These are phyloP conservation scores for Apeira syringaria DNA, from an alignment of 2,888 invertebrate species.

Conservation along the genomic window DNA sequence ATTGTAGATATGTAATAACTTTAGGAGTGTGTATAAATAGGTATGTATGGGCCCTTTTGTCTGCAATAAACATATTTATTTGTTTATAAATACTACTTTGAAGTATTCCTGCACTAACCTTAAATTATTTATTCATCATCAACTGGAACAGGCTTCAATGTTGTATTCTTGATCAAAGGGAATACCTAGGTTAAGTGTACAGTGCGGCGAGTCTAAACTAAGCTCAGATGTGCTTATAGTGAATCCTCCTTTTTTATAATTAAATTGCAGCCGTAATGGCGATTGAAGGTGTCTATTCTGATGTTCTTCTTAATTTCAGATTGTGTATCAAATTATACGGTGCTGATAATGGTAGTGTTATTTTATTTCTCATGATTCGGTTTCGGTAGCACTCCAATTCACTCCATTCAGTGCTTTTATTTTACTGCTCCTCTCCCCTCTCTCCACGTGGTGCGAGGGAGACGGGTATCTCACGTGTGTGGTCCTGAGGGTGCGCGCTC, in stretches of 20 bases:
- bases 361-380: constrained; percentile 49
- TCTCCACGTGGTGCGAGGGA: constrained; percentile 55
- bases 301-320: constrained; percentile 31
- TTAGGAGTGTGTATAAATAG: constrained; percentile 45
- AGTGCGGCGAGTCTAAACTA: no score
- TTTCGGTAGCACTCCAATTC: constrained; percentile 65
- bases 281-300: constrained; percentile 9
- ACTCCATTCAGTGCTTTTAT: constrained; percentile 77
- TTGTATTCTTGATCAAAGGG: no score
- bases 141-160: no score
- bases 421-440: constrained; percentile 61
- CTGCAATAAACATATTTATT: no score
- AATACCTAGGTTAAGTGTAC: background rate
- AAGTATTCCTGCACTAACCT: constrained; percentile 27
- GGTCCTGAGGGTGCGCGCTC: constrained; percentile 64
- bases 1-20: constrained; percentile 61
- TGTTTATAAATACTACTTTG: no score
- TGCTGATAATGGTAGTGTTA: constrained; percentile 45
- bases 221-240: constrained; percentile 1
- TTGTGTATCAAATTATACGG: constrained; percentile 39
- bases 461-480: constrained; percentile 71
- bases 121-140: constrained; percentile 3
- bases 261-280: constrained; percentile 5
- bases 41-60: constrained; percentile 5
- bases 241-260: background rate